Conservation (phyloP, 2,888 invertebrate genomes). For the Hoplodrina blanda region DNA sequence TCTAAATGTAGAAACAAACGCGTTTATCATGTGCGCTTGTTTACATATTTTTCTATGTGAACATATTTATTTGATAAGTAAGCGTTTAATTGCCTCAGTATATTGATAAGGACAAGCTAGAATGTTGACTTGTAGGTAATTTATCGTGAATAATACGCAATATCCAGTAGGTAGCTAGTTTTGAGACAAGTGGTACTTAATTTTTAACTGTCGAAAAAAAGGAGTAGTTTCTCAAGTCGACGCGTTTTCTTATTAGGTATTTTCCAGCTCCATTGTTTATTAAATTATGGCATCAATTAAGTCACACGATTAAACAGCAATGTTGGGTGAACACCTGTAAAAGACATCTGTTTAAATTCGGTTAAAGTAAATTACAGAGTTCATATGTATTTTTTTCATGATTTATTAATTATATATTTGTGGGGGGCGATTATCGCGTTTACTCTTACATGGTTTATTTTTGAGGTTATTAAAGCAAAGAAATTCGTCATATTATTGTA, state of each 20-base stretch:
- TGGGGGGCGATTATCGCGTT: conserved; percentile 2
- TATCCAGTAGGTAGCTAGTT: conserved; percentile 29
- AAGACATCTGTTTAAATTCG: conserved; percentile 13
- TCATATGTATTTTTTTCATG: neutral
- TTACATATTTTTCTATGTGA: conserved; percentile 58
- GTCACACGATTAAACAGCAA: neutral
- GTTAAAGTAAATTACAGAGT: neutral
- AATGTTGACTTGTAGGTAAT: conserved; percentile 37
- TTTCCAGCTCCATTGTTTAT: conserved; percentile 7
- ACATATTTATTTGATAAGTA: conserved; percentile 69
- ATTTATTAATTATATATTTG: neutral
- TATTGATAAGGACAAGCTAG: conserved; percentile 67
- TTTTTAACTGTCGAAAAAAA: neutral
- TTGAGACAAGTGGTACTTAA: conserved; percentile 26
- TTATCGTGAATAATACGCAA: conserved; percentile 30
- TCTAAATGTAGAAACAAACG: conserved; percentile 45
- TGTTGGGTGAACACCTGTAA: conserved; percentile 30
- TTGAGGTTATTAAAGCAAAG: neutral
- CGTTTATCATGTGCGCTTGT: conserved; percentile 60
- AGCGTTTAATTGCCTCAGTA: conserved; percentile 70
- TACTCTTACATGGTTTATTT: neutral
- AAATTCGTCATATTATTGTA: conserved; percentile 3
- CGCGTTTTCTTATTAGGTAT: conserved; percentile 2
- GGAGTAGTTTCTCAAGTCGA: too few relatives aligned
- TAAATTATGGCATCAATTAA: conserved; percentile 5